Evolutionary conservation across 1,140 invertebrate species (phyloP).

Genomic region (Drosophila lowei): DNA sequence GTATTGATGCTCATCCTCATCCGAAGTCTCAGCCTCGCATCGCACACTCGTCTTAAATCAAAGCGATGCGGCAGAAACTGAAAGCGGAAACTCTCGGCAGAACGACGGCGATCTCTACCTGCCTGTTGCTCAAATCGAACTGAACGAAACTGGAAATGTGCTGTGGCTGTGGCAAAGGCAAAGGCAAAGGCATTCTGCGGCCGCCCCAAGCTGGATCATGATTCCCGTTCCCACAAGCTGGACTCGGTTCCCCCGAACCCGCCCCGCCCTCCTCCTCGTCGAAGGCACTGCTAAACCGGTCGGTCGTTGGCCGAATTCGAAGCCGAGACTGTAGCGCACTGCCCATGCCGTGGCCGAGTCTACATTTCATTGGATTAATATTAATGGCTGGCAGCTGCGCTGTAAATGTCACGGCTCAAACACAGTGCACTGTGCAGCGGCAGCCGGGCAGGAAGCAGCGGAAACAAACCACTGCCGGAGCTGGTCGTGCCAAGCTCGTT

Average conservation of each 20-base stretch:
- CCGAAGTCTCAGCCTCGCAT: constrained; percentile 6
- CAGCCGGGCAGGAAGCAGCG: constrained; percentile 13
- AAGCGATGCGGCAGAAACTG: constrained; percentile 43
- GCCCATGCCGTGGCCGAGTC: constrained; percentile 52
- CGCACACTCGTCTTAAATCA: constrained; percentile 40
- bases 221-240: constrained; percentile 72
- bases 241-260: constrained; percentile 21
- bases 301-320: constrained; percentile 69
- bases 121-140: constrained; percentile 71
- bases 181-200: too few species aligned
- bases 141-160: constrained; percentile 69
- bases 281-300: constrained; percentile 50
- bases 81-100: constrained; percentile 53
- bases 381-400: constrained; percentile 68
- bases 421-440: constrained; percentile 1
- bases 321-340: constrained; percentile 65
- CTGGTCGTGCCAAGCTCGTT: constrained; percentile 40
- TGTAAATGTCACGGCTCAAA: constrained; percentile 41
- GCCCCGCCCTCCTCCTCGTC: not conserved
- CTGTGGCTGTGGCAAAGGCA: constrained; percentile 35
- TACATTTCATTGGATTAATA: constrained; percentile 48
- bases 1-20: constrained; percentile 52
- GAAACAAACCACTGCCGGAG: constrained; percentile 14
- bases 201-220: constrained; percentile 26
- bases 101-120: constrained; percentile 54